Evolutionary conservation across 2,888 invertebrate species (phyloP).

Genomic region (Mythimna lalbum): DNA sequence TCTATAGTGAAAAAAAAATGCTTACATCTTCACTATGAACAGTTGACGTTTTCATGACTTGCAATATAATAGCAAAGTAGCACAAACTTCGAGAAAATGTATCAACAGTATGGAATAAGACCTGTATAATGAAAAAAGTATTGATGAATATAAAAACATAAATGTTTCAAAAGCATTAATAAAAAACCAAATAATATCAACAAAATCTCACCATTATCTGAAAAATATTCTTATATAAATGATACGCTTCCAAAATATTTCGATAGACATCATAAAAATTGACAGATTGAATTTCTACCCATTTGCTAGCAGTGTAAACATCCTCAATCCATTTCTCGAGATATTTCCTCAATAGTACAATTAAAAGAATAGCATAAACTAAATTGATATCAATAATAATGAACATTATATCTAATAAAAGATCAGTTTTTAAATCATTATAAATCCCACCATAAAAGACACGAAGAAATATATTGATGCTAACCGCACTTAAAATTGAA

Average conservation of each 20-base stretch:
- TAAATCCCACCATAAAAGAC: slow-evolving; percentile 3
- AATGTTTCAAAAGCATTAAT: not conserved
- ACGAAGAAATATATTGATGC: slow-evolving; percentile 8
- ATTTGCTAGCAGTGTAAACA: not conserved
- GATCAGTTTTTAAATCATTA: slow-evolving; percentile 12
- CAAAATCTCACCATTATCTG: slow-evolving; percentile 39
- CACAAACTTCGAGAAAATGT: slow-evolving; percentile 48
- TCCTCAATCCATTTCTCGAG: slow-evolving; percentile 27
- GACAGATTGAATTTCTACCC: not conserved
- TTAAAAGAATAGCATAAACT: slow-evolving; percentile 29
- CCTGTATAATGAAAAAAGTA: slow-evolving; percentile 23
- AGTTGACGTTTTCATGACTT: slow-evolving; percentile 2
- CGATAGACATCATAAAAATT: slow-evolving; percentile 29
- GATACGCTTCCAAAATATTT: slow-evolving; percentile 40
- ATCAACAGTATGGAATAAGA: slow-evolving; percentile 48
- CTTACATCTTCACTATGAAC: slow-evolving; percentile 25
- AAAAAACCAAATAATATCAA: not conserved
- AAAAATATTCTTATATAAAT: slow-evolving; percentile 26
- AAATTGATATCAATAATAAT: slow-evolving; percentile 38
- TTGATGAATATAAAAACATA: not conserved
- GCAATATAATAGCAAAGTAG: slow-evolving; percentile 39
- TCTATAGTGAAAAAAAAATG: not conserved
- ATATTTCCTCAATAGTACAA: slow-evolving; percentile 40
- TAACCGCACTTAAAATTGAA: slow-evolving; percentile 7
- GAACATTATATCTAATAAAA: slow-evolving; percentile 11